phyloP scores from a whole-genome alignment of 2,113 vertebrate species.

The Nothocercus julius region DNA sequence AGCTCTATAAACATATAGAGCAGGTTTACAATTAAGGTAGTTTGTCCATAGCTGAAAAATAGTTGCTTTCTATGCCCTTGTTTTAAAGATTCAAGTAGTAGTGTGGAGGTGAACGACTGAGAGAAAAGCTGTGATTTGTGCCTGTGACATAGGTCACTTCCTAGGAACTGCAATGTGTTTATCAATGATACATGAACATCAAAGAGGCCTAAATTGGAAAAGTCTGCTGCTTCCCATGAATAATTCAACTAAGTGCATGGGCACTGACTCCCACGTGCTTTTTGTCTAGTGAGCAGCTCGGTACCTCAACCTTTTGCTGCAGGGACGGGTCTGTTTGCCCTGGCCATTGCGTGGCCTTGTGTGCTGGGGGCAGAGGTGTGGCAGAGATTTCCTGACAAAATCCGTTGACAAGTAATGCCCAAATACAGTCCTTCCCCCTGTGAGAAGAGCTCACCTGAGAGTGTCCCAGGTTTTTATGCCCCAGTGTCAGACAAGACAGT shows the following conservation, averaged over 20 bases:
- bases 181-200: conserved; percentile 14
- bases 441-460: not conserved
- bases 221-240: conserved; percentile 26
- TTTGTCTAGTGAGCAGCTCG: not conserved
- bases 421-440: not conserved
- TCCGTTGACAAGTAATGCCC: not conserved
- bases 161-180: not conserved
- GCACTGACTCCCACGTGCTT: not conserved
- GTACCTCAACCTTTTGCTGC: not conserved
- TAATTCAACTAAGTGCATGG: conserved; percentile 36
- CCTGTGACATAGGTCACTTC: not conserved
- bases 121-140: not conserved
- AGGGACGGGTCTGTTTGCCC: not conserved
- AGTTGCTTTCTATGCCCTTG: not conserved
- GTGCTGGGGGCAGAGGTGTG: rapidly evolving
- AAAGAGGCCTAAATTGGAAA: not conserved
- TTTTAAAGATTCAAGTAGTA: not conserved
- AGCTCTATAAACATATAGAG: not conserved
- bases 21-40: not conserved
- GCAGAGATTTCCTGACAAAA: not conserved
- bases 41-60: not conserved
- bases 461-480: not conserved
- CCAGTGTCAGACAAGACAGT: not conserved
- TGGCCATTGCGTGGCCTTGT: not conserved
- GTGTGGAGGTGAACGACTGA: not conserved